These are phyloP conservation scores for Synanthedon tipuliformis DNA, from an alignment of 2,888 invertebrate genomes.

Conservation along the genomic window DNA sequence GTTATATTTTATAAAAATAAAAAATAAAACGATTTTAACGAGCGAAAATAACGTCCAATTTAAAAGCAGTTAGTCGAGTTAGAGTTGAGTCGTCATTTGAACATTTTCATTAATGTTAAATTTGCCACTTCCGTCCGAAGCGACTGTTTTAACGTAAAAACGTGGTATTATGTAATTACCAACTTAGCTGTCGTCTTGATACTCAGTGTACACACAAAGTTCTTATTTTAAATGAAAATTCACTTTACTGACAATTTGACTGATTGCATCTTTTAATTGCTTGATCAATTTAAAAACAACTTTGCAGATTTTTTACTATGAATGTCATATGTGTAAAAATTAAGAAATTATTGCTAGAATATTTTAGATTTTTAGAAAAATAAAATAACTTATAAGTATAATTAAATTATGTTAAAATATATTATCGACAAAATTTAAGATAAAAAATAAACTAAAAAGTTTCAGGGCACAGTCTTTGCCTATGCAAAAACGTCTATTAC, in stretches of 20 bases:
- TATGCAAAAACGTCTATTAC: too few species aligned
- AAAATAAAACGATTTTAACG: constrained; percentile 1
- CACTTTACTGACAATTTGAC: neutral
- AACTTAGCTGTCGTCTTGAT: neutral
- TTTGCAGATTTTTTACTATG: too few species aligned
- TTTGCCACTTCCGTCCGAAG: constrained; percentile 6
- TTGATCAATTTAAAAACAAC: too few species aligned
- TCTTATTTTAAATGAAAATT: neutral
- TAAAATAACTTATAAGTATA: too few species aligned
- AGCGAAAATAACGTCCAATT: constrained; percentile 4
- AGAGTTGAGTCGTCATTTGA: neutral
- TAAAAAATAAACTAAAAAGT: too few species aligned
- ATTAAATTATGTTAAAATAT: too few species aligned
- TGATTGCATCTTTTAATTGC: too few species aligned
- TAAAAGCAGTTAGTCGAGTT: constrained; percentile 5
- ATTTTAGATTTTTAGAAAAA: too few species aligned
- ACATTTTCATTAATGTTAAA: constrained; percentile 5
- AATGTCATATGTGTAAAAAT: too few species aligned
- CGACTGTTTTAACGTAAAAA: constrained; percentile 6
- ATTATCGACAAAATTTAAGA: too few species aligned
- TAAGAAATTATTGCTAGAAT: too few species aligned
- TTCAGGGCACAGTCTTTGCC: too few species aligned
- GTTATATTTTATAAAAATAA: constrained; percentile 1
- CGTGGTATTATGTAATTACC: constrained; percentile 18
- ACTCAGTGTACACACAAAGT: neutral